Evolutionary conservation across 2,888 invertebrate genomes (phyloP).

Genomic region (Dryocosmus kuriphilus): DNA sequence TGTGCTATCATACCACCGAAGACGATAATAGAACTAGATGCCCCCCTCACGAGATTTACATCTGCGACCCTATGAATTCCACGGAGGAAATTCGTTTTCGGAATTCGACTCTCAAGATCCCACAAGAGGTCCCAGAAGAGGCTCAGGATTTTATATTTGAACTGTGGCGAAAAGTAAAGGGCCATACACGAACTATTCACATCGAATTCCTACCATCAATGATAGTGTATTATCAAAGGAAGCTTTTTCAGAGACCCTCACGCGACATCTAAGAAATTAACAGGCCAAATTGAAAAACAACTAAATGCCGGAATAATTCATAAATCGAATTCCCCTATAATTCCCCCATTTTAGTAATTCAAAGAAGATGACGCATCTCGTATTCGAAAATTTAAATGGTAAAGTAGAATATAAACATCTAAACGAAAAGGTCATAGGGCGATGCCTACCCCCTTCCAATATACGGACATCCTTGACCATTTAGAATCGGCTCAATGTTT

Average conservation of each 20-base stretch:
- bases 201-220: no score
- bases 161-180: no score
- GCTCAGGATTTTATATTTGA: no score
- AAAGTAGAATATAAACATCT: not conserved
- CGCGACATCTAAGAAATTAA: no score
- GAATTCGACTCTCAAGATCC: no score
- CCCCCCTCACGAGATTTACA: not conserved
- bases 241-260: no score
- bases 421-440: not conserved
- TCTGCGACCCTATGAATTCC: no score
- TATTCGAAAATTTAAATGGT: not conserved
- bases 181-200: no score
- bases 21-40: conserved; percentile 1
- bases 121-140: no score
- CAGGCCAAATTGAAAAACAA: no score
- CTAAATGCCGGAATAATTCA: not conserved
- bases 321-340: not conserved
- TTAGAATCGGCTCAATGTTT: not conserved
- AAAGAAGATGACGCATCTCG: not conserved
- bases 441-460: not conserved
- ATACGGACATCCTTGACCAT: not conserved
- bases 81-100: no score
- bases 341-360: not conserved
- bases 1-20: conserved; percentile 30
- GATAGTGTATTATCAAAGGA: no score